Evolutionary conservation across 2,797 vertebrate genomes (phyloP), one percentile per base, ranked within the genome.

Genomic region (Rhinatrema bivittatum): DNA sequence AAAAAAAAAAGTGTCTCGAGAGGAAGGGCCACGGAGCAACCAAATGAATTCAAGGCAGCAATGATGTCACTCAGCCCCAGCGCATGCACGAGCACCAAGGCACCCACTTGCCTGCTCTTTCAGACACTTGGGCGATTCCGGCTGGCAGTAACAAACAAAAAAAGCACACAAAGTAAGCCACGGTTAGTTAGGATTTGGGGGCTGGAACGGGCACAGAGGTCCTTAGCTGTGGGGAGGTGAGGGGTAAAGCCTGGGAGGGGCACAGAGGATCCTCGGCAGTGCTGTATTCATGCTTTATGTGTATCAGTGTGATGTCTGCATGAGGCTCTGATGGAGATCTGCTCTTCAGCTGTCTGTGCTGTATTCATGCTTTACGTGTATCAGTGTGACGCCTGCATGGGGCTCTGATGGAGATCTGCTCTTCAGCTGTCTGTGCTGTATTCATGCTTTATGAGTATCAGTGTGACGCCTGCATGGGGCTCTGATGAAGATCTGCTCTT

Each of bases 1-100:
- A 5, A 2, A 4, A 7, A 3, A 6, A 5, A 5, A 5, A 5
- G 14, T 5, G 25, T 25, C 16, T 14, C 9, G 14, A 10, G 27
- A 9, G 25, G 27, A 26, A 15, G 16, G 25, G 5, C 5, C 27
- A 10, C 5, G 16, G 14, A 7, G 10, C 27, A 25, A 15, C 27
- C 7, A 8, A 2, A 25, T 47, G 24, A 43, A 54, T 56, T 41
- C 38, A 48, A 45, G 45, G 44, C 32, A 47, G 42, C 45, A 64
- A 65, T 71, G 52, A 68, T 32, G 64, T 16, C 53, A 40, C 62
- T 70, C 62, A 55, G 64, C 65, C 33, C 25, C 49, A 57, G 62
- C 8, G 22, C 10, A 12, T 10, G 11, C 25, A 5, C 8, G 32
- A 30, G 25, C 36, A 23, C 17, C 15, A 25, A 13, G 3, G 11